These are phyloP conservation scores for Acanthosepion pharaonis DNA, from an alignment of 2,888 invertebrate species.

Conservation along the genomic window DNA sequence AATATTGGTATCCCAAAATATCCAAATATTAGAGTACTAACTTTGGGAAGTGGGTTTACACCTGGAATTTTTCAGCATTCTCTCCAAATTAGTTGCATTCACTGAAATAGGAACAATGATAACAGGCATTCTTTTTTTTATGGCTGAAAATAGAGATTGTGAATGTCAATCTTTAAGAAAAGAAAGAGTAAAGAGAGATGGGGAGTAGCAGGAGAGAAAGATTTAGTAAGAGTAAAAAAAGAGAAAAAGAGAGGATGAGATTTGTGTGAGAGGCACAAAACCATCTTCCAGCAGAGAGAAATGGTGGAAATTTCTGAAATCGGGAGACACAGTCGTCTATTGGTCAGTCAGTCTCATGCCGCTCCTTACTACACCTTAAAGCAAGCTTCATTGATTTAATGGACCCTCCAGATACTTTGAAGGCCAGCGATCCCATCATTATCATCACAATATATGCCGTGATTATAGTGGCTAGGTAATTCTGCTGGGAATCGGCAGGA, in stretches of 20 bases:
- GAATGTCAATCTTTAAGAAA: neutral
- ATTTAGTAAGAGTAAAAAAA: neutral
- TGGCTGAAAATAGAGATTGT: neutral
- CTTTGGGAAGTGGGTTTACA: no score
- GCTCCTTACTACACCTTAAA: constrained; percentile 54
- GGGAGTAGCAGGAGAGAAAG: no score
- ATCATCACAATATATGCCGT: constrained; percentile 68
- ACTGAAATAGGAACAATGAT: neutral
- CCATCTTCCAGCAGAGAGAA: neutral
- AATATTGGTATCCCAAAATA: no score
- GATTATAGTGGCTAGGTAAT: constrained; percentile 67
- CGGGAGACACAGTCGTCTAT: no score
- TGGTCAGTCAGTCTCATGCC: constrained; percentile 60
- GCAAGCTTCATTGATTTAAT: constrained; percentile 59
- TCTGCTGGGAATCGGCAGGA: constrained; percentile 53
- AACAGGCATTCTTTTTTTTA: neutral
- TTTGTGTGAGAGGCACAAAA: neutral
- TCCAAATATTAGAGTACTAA: no score
- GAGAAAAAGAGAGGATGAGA: neutral
- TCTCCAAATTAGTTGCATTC: no score
- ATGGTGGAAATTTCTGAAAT: neutral
- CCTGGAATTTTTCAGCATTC: no score
- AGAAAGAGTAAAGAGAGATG: neutral
- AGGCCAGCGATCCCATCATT: constrained; percentile 64
- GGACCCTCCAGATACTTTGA: constrained; percentile 69